These are phyloP conservation scores for Tachina grossa DNA, from an alignment of 2,888 invertebrate species.

Conservation along the genomic window DNA sequence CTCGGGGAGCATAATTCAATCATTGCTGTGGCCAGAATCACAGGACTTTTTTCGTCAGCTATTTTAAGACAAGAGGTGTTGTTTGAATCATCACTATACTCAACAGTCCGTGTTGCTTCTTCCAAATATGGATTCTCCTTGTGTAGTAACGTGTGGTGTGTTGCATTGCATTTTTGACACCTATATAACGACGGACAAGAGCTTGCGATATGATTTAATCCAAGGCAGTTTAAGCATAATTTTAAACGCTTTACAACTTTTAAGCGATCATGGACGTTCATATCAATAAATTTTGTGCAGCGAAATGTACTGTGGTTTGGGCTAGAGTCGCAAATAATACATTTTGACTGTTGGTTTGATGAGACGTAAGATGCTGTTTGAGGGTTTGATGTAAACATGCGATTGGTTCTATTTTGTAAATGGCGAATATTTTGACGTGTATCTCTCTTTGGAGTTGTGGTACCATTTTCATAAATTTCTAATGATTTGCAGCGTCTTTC, in stretches of 20 bases:
- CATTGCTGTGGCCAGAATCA: conserved; percentile 48
- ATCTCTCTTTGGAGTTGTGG: background rate
- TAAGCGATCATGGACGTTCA: conserved; percentile 10
- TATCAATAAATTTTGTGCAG: conserved; percentile 39
- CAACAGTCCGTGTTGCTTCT: background rate
- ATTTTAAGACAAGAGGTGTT: conserved; percentile 10
- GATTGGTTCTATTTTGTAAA: background rate
- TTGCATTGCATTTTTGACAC: conserved; percentile 25
- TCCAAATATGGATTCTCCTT: background rate
- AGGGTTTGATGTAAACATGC: background rate
- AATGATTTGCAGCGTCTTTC: conserved; percentile 35
- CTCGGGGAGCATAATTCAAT: conserved; percentile 20
- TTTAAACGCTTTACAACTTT: conserved; percentile 13
- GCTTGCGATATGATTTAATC: conserved; percentile 22
- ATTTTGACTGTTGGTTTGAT: conserved; percentile 1
- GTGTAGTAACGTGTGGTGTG: conserved; percentile 39
- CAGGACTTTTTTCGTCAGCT: background rate
- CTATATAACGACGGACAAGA: conserved; percentile 27
- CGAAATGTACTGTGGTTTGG: no score
- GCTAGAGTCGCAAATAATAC: background rate
- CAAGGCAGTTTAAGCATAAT: conserved; percentile 30
- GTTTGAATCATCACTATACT: background rate
- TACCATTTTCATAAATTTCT: conserved; percentile 27
- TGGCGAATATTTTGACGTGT: background rate
- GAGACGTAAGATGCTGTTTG: conserved; percentile 9